These are phyloP conservation scores for Abramis brama DNA, from an alignment of 2,113 vertebrate genomes.

Conservation along the genomic window DNA sequence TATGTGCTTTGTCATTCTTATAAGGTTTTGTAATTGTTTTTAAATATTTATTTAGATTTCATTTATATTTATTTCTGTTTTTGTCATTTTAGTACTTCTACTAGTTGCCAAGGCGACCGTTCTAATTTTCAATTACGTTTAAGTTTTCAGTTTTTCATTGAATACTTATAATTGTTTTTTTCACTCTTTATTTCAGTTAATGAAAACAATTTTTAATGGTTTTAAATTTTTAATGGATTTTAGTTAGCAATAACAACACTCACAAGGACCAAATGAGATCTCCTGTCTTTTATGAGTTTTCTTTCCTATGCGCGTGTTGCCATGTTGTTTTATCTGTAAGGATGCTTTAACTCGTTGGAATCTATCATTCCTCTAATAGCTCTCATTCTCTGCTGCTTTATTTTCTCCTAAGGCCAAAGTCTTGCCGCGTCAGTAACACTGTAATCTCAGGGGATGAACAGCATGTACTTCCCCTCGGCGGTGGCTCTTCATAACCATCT, in stretches of 20 bases:
- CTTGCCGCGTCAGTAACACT: slow-evolving; percentile 3
- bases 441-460: slow-evolving; percentile 17
- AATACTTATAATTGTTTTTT: neutral
- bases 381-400: slow-evolving; percentile 9
- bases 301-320: neutral
- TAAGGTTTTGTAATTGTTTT: no score
- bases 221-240: neutral
- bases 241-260: neutral
- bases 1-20: no score
- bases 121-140: no score
- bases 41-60: no score
- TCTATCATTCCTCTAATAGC: neutral
- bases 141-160: neutral
- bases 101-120: no score
- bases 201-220: neutral
- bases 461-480: neutral
- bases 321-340: neutral
- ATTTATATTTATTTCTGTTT: neutral
- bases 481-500: neutral
- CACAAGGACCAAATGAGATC: neutral
- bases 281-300: neutral
- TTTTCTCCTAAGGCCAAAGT: neutral
- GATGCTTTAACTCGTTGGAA: neutral
- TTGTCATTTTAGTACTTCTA: neutral
- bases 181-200: neutral